Percentiles rank a stretch among this genome's conserved stretches.
These are phyloP conservation scores for Blera fallax DNA, from an alignment of 2,888 invertebrate species.

Conservation along the genomic window DNA sequence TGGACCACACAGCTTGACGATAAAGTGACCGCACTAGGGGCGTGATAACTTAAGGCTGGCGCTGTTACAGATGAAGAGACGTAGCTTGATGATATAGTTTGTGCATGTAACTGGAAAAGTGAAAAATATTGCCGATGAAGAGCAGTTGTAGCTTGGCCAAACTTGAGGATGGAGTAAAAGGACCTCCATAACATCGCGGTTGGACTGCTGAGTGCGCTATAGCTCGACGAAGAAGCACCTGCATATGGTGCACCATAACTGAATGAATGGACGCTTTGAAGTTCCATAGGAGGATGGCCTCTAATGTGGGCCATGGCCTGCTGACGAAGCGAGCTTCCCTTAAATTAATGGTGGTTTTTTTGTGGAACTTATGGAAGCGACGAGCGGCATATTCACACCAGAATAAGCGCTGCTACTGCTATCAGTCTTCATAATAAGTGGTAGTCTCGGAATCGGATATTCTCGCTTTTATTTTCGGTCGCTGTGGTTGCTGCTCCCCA, in stretches of 20 bases:
- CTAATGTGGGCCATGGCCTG: conserved; percentile 76
- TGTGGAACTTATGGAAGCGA: conserved; percentile 78
- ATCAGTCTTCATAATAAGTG: too few relatives aligned
- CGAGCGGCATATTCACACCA: too few relatives aligned
- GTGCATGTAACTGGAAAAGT: conserved; percentile 80
- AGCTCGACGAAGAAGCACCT: conserved; percentile 79
- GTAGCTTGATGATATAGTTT: conserved; percentile 74
- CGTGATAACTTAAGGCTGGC: conserved; percentile 80
- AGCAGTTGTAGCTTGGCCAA: conserved; percentile 17
- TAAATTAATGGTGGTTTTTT: conserved; percentile 81
- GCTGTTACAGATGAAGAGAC: conserved; percentile 56
- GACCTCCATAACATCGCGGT: conserved; percentile 69
- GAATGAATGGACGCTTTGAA: conserved; percentile 76
- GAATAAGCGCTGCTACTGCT: too few relatives aligned
- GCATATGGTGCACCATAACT: conserved; percentile 75
- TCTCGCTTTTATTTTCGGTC: too few relatives aligned
- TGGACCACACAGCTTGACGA: conserved; percentile 82
- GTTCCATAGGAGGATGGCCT: conserved; percentile 82
- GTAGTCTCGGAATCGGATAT: too few relatives aligned
- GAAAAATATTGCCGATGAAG: conserved; percentile 74
- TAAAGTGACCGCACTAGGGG: conserved; percentile 77
- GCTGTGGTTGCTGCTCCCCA: too few relatives aligned
- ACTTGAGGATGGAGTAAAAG: conserved; percentile 63
- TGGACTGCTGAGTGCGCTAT: conserved; percentile 79
- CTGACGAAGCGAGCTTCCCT: conserved; percentile 81